Evolutionary conservation across 2,797 vertebrate species (phyloP), one percentile per base, ranked within the genome.

Genomic region (Brotula barbata): DNA sequence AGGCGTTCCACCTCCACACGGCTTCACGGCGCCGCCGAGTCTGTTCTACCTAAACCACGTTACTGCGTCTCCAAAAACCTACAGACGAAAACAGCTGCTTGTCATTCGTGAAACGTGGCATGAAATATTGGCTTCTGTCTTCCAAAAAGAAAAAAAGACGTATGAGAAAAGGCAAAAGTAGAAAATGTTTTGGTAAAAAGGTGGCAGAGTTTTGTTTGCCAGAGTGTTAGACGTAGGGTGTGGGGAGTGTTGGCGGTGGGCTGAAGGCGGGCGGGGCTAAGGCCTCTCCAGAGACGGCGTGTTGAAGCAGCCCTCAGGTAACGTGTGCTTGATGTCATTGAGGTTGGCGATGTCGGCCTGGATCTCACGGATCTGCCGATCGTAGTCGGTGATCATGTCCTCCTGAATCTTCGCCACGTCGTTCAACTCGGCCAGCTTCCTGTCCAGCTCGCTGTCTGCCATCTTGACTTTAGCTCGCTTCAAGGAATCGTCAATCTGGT

Each of bases 271-370:
- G 88, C 67, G 65, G 77, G 57, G 65, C 90, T 92, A 98, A 75
- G 96, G 94, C 76, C 88, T 93, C 87, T 99, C 97, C 49, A 99
- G 92, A 70, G 94, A 94, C 12, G 94, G 93, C 70, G 95, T 97
- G 89, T 99, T 99, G 85, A 96, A 99, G 89, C 97, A 99, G 85
- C 96, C 97, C 0, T 91, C 87, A 0, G 97, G 97, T 81, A 99
- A 87, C 46, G 95, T 95, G 73, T 93, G 95, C 91, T 91, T 95
- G 92, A 99, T 98, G 88, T 98, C 96, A 14, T 95, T 93, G 56
- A 99, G 92, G 89, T 98, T 99, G 78, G 41, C 82, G 78, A 99
- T 98, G 91, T 99, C 97, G 40, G 89, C 92, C 56, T 90, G 84
- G 79, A 99, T 98, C 87, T 96, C 93, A 5, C 85, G 86, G 64